These are phyloP conservation scores for Crambe crambe DNA, from an alignment of 37 sponge, comb jelly and placozoan genomes.

Conservation along the genomic window DNA sequence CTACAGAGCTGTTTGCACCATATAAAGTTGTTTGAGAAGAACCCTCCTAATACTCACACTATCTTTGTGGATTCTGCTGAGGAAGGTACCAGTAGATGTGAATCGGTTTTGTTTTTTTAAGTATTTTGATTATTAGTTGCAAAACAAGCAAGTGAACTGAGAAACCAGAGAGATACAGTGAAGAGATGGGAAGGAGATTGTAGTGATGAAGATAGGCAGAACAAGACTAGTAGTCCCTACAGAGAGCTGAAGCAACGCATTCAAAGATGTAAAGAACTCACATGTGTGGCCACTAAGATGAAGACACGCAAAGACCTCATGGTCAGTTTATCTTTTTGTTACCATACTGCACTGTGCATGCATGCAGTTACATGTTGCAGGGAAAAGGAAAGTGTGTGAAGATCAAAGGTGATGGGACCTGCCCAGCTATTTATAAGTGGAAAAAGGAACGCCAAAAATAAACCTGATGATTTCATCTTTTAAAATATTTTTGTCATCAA, in stretches of 20 bases:
- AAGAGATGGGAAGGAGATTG: not conserved
- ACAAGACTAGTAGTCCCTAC: constrained; percentile 8
- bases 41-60: constrained; percentile 47
- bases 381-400: constrained; percentile 36
- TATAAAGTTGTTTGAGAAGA: not conserved
- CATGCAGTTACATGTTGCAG: too few species aligned
- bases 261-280: constrained; percentile 47
- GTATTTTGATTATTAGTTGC: not conserved
- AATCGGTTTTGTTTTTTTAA: not conserved
- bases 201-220: not conserved
- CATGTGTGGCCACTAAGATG: constrained; percentile 39
- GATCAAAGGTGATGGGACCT: constrained; percentile 29
- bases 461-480: not conserved
- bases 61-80: constrained; percentile 71
- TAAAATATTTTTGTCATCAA: not conserved
- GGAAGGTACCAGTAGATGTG: not conserved
- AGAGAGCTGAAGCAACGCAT: constrained; percentile 60
- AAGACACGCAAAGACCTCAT: constrained; percentile 67
- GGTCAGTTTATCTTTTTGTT: constrained; percentile 30
- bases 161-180: not conserved
- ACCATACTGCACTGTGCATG: not conserved
- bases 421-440: constrained; percentile 65
- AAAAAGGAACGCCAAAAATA: constrained; percentile 62
- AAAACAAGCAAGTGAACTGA: not conserved
- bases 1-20: constrained; percentile 53